Percentiles rank a stretch among this genome's conserved stretches.
These are phyloP conservation scores for Crotophaga sulcirostris DNA, from an alignment of 2,113 vertebrate species.

Conservation along the genomic window DNA sequence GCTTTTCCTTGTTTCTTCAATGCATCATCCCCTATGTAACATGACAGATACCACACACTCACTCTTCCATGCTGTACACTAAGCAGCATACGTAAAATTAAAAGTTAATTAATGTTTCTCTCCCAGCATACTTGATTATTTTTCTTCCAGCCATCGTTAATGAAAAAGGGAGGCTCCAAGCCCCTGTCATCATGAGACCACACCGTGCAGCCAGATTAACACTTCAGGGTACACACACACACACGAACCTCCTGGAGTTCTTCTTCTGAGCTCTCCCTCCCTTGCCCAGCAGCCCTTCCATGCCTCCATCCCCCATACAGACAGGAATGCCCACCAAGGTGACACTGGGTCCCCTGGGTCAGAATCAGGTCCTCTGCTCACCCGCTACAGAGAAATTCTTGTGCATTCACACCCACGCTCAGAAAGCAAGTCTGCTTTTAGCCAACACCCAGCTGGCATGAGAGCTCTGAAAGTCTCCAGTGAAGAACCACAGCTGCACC, in stretches of 20 bases:
- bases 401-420: accelerated
- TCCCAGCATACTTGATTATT: slow-evolving; percentile 41
- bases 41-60: background rate
- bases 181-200: background rate
- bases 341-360: background rate
- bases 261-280: background rate
- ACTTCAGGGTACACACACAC: background rate
- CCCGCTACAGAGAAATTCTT: background rate
- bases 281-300: background rate
- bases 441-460: background rate
- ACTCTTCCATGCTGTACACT: background rate
- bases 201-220: background rate
- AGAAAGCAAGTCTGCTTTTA: background rate
- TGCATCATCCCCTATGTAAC: background rate
- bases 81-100: slow-evolving; percentile 27
- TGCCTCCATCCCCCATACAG: background rate
- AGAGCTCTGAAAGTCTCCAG: background rate
- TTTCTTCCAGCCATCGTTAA: slow-evolving; percentile 54
- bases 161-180: slow-evolving; percentile 11
- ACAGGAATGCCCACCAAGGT: background rate
- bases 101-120: slow-evolving; percentile 64
- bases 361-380: background rate
- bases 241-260: background rate
- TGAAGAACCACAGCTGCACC: background rate
- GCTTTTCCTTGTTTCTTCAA: slow-evolving; percentile 32